Evolutionary conservation across 2,888 invertebrate genomes (phyloP).

Genomic region (Lasioglossum marginatum): DNA sequence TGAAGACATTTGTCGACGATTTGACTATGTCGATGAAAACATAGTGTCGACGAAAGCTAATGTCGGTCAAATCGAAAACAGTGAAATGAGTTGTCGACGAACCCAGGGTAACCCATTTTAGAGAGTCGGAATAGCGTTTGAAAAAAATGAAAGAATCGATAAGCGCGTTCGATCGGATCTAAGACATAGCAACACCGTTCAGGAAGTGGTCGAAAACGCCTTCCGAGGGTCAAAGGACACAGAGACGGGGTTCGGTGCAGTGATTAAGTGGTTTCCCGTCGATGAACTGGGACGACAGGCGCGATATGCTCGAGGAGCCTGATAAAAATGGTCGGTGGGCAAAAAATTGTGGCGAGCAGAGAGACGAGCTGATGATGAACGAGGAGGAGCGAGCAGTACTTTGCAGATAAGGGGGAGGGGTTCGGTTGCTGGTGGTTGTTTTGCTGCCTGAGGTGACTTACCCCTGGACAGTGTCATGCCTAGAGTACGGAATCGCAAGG

Average conservation of each 20-base stretch:
- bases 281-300: slow-evolving; percentile 9
- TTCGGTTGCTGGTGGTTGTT: slow-evolving; percentile 40
- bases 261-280: slow-evolving; percentile 30
- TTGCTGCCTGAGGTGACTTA: slow-evolving; percentile 83
- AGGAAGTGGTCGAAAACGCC: background rate
- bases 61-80: no score
- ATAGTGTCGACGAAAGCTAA: no score
- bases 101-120: no score
- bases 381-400: slow-evolving; percentile 66
- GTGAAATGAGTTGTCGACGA: no score
- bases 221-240: background rate
- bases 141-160: background rate
- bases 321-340: slow-evolving; percentile 57
- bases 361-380: slow-evolving; percentile 65
- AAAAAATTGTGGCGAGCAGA: slow-evolving; percentile 51
- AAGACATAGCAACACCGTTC: background rate
- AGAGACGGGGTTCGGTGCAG: slow-evolving; percentile 19
- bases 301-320: slow-evolving; percentile 25
- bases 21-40: no score
- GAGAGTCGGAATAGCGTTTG: background rate
- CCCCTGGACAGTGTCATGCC: slow-evolving; percentile 84
- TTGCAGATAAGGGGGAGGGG: slow-evolving; percentile 22
- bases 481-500: slow-evolving; percentile 84
- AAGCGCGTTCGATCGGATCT: background rate
- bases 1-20: no score